Conservation (phyloP, 2,113 vertebrate genomes). For the Oncorhynchus masou region DNA sequence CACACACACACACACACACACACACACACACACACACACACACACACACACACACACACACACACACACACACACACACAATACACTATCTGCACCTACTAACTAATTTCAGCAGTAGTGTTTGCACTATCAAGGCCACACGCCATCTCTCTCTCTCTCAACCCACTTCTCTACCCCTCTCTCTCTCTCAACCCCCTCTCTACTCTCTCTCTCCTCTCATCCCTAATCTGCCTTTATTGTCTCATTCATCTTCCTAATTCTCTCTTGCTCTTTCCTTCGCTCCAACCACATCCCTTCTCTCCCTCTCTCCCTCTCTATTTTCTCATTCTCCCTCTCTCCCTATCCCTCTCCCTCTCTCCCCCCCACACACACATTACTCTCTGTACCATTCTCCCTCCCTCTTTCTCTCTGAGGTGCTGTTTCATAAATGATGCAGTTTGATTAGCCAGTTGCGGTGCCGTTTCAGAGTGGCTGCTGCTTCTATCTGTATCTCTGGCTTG, state of each 20-base stretch:
- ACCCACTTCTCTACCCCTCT: not conserved
- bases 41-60: not conserved
- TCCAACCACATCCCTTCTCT: not conserved
- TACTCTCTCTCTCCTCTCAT: not conserved
- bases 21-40: not conserved
- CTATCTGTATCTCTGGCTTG: not conserved
- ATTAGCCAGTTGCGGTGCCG: conserved; percentile 1
- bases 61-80: not conserved
- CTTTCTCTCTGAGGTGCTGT: not conserved
- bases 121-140: not conserved
- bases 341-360: not conserved
- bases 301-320: not conserved
- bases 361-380: not conserved
- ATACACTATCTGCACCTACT: not conserved
- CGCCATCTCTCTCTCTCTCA: not conserved
- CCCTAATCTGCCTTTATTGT: no score
- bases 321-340: not conserved
- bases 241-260: not conserved
- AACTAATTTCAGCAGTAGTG: no score
- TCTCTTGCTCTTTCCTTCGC: not conserved
- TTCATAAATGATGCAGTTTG: conserved; percentile 35
- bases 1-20: not conserved
- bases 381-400: not conserved
- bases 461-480: not conserved
- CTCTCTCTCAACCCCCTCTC: no score